These are phyloP conservation scores for Coecobrya sp. DNA, from an alignment of 2,888 invertebrate genomes.

Conservation along the genomic window DNA sequence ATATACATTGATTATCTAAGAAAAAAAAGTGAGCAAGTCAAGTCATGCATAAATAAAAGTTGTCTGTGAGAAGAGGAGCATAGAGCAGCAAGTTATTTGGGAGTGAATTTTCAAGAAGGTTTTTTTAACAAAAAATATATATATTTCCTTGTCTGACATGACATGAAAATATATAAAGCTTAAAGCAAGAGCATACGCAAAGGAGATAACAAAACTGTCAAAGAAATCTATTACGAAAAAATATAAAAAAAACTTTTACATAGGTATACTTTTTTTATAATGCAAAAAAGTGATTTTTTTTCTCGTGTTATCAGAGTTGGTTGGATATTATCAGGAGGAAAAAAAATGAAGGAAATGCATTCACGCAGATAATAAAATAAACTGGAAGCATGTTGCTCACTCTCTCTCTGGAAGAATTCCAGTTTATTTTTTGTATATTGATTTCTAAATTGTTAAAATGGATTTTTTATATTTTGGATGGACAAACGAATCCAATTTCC, in stretches of 20 bases:
- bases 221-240: conserved; percentile 48
- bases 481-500: too few relatives aligned
- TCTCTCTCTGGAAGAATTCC: not conserved
- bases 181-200: not conserved
- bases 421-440: too few relatives aligned
- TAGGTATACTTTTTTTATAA: not conserved
- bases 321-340: not conserved
- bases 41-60: conserved; percentile 49
- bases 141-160: conserved; percentile 7
- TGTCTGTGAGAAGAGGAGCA: conserved; percentile 7
- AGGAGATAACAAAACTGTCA: conserved; percentile 52
- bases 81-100: not conserved
- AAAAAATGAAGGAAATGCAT: not conserved
- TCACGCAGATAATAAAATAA: not conserved
- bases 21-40: not conserved
- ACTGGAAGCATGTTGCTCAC: not conserved
- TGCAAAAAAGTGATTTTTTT: not conserved
- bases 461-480: too few relatives aligned
- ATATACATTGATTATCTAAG: conserved; percentile 24
- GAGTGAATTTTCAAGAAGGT: not conserved
- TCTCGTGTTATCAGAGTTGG: too few relatives aligned
- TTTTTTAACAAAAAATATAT: not conserved
- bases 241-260: not conserved
- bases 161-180: not conserved
- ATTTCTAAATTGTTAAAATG: too few relatives aligned